Evolutionary conservation across 2,888 invertebrate species (phyloP).

Genomic region (Tiliacea aurago): DNA sequence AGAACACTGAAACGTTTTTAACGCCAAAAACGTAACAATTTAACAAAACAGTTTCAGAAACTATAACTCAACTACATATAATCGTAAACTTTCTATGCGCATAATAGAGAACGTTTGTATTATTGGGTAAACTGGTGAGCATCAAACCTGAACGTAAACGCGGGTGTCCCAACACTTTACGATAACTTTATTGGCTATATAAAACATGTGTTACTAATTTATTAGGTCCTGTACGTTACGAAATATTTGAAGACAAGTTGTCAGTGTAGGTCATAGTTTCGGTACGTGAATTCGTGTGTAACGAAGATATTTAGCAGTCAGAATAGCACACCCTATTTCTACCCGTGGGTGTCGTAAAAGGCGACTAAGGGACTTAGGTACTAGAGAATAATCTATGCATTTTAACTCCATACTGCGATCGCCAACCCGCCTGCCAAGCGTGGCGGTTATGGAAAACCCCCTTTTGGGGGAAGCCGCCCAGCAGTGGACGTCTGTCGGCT

Average conservation of each 20-base stretch:
- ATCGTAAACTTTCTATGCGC: constrained; percentile 50
- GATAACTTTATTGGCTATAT: constrained; percentile 69
- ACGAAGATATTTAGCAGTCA: background rate
- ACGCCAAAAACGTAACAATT: constrained; percentile 8
- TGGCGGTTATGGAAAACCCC: too few relatives aligned
- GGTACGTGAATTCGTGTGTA: background rate
- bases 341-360: too few relatives aligned
- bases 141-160: constrained; percentile 62
- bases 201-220: constrained; percentile 67
- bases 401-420: too few relatives aligned
- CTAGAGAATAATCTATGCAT: too few relatives aligned
- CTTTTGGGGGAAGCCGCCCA: too few relatives aligned
- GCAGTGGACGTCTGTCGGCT: too few relatives aligned
- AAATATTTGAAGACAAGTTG: constrained; percentile 38
- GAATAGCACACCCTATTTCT: too few relatives aligned
- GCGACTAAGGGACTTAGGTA: too few relatives aligned
- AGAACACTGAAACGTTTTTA: too few relatives aligned
- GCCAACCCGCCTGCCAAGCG: too few relatives aligned
- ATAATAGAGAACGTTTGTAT: constrained; percentile 47
- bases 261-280: constrained; percentile 5
- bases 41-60: constrained; percentile 15
- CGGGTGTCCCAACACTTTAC: constrained; percentile 62
- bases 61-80: constrained; percentile 29
- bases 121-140: constrained; percentile 58
- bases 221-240: constrained; percentile 44